Conservation (phyloP, 1,140 invertebrate genomes). For the Copidosoma floridanum region DNA sequence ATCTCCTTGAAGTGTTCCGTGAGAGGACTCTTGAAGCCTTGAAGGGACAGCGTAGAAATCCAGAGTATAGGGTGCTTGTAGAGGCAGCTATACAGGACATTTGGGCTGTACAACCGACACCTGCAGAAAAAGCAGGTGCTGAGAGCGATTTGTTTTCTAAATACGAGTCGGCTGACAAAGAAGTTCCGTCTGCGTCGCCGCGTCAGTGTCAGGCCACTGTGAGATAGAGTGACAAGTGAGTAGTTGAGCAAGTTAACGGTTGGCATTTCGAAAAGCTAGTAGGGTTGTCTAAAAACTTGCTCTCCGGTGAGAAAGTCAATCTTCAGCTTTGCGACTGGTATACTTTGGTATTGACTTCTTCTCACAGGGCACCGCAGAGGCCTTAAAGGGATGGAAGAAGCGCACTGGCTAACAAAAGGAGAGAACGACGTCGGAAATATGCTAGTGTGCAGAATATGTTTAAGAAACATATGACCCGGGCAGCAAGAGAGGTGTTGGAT, state of each 20-base stretch:
- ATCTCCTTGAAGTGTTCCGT: background rate
- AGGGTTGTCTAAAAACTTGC: background rate
- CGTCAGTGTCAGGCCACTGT: background rate
- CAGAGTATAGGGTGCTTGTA: background rate
- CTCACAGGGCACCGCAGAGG: background rate
- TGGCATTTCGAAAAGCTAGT: background rate
- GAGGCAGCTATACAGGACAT: background rate
- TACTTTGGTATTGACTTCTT: background rate
- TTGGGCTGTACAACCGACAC: background rate
- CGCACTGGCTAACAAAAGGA: background rate
- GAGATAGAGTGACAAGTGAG: background rate
- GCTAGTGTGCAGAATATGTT: conserved; percentile 8
- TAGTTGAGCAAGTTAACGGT: background rate
- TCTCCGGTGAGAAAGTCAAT: background rate
- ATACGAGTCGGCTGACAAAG: background rate
- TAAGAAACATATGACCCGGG: background rate
- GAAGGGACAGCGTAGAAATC: background rate
- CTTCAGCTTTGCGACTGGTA: background rate
- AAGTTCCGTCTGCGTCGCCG: no score
- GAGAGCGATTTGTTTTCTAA: background rate
- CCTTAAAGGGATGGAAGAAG: background rate
- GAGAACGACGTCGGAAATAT: conserved; percentile 9
- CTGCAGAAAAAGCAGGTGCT: background rate
- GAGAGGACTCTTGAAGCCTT: conserved; percentile 3
- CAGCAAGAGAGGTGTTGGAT: conserved; percentile 10